phyloP scores from a whole-genome alignment of 2,797 vertebrate genomes.

The Aldrovandia affinis region DNA sequence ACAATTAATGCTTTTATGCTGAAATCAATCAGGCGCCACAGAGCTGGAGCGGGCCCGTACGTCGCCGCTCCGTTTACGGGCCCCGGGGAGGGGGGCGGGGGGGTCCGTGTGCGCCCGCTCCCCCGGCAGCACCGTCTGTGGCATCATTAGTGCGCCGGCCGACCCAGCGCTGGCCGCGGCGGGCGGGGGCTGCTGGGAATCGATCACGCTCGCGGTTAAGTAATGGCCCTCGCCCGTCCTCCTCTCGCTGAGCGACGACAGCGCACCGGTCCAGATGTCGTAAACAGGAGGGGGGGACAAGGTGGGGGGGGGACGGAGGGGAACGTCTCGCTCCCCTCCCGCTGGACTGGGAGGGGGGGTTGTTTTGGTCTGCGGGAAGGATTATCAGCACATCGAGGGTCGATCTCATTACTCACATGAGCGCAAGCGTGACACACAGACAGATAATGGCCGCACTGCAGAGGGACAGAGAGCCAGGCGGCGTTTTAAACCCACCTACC shows the following conservation, averaged over 20 bases:
- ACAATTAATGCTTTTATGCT: conserved; percentile 82
- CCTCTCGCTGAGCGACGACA: too few relatives aligned
- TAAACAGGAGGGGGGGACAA: not conserved
- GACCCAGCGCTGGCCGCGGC: not conserved
- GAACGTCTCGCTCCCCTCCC: not conserved
- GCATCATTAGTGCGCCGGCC: too few relatives aligned
- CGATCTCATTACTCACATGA: not conserved
- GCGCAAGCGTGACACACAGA: too few relatives aligned
- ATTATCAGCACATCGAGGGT: not conserved
- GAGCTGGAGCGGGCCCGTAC: conserved; percentile 53
- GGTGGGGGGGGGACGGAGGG: not conserved
- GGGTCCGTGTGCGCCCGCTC: not conserved
- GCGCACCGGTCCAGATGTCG: not conserved
- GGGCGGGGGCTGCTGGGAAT: not conserved
- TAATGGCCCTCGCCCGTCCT: too few relatives aligned
- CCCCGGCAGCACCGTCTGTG: too few relatives aligned
- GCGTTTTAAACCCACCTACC: too few relatives aligned
- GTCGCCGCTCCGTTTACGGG: conserved; percentile 61
- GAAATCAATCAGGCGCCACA: conserved; percentile 81
- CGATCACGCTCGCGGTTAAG: not conserved
- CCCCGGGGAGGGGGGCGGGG: conserved; percentile 53
- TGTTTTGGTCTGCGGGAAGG: not conserved
- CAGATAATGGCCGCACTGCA: too few relatives aligned
- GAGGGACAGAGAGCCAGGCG: too few relatives aligned
- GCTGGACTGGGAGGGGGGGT: not conserved